phyloP scores from a whole-genome alignment of 2,797 vertebrate genomes.

The Lacerta viridis region DNA sequence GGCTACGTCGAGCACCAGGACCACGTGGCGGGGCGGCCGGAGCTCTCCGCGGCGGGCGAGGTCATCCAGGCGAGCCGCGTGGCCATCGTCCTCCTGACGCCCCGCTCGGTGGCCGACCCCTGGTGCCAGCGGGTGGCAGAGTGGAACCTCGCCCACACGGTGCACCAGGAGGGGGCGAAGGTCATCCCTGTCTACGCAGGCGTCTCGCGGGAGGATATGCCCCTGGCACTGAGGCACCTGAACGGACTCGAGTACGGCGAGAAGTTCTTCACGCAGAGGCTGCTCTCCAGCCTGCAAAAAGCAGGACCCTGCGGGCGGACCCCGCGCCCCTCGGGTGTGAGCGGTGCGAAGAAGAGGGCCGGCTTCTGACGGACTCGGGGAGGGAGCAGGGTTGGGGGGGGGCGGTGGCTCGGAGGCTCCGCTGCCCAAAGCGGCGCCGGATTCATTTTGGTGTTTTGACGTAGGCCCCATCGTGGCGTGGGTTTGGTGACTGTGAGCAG shows the following conservation, averaged over 20 bases:
- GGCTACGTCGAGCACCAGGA: constrained; percentile 74
- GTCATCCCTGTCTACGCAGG: constrained; percentile 68
- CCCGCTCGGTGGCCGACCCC: constrained; percentile 38
- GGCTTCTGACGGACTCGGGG: accelerated
- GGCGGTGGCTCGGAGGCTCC: too few species aligned
- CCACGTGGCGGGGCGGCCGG: constrained; percentile 18
- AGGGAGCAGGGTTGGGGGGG: accelerated
- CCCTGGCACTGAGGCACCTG: constrained; percentile 54
- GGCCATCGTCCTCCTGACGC: constrained; percentile 72
- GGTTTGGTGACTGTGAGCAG: too few species aligned
- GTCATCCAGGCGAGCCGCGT: constrained; percentile 68
- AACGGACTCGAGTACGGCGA: constrained; percentile 46
- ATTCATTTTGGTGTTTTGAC: not conserved
- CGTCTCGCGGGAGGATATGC: constrained; percentile 46
- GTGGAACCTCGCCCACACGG: constrained; percentile 51
- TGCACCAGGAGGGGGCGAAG: constrained; percentile 26
- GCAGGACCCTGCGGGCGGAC: accelerated
- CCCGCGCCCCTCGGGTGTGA: accelerated
- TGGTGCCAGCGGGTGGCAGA: constrained; percentile 70
- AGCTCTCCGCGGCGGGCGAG: not conserved
- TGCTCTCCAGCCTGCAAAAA: constrained; percentile 47
- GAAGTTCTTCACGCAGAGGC: constrained; percentile 53
- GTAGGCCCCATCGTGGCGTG: too few species aligned
- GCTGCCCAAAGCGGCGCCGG: not conserved
- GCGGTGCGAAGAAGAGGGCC: not conserved